Base-by-base conservation (phyloP, 2,888 invertebrate genomes). In the Pyrgus malvae region DNA sequence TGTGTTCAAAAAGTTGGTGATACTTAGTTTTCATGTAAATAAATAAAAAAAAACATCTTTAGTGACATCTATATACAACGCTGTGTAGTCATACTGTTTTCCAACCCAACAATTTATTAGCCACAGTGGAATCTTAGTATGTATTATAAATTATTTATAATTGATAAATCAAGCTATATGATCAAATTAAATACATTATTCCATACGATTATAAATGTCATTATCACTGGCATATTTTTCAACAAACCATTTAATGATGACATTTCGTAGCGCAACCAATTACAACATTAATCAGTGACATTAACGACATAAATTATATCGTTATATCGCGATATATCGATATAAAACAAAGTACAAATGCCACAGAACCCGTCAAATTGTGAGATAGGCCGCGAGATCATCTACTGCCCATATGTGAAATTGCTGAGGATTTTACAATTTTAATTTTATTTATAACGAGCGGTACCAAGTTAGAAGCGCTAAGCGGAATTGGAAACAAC, bases 361-460 rank as follows among this genome's bases (percentile, higher is more conserved):
- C 74, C 70, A 72, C 82, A 85, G 70, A 68, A 72, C 69, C 74
- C 80, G 83, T 89, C 87, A 85, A 83, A 79, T 76, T 76, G 79
- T 63, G 69, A 72, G 86, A 89, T 88, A 88, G 82, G 72, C 67
- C 70, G 70, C 74, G 60, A 83, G 90, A 88, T 87, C 82, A 85
- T 89, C 88, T 86, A 72, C 58, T 78, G 82, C 76, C 88, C 88
- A 84, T 88, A 87, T 88, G 88, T 86, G 88, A 88, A 88, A 89
- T 88, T 85, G 86, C 74, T 86, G 79, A 71, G 80, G 82, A 84
- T 85, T 88, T 89, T 87, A 84, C 85, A 89, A 90, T 90, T 90
- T 90, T 87, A 89, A 89, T 88, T 90, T 89, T 84, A 88, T 88
- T 88, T 88, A 85, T 88, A 86, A 83, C 80, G 74, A 76, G 57